Base-by-base conservation (phyloP, 2,888 invertebrate genomes). In the Drosophila mayaguana region DNA sequence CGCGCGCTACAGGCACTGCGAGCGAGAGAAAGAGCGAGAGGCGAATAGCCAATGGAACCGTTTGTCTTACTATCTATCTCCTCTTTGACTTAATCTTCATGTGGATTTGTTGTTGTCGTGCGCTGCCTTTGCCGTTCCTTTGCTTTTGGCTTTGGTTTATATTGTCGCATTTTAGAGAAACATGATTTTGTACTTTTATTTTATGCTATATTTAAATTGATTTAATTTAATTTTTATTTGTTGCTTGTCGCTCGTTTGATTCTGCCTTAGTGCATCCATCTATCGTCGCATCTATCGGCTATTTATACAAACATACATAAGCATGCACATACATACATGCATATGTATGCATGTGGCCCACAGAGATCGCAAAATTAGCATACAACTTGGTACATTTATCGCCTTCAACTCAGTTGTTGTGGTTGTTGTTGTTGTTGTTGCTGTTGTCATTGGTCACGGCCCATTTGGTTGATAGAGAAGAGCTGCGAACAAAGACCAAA, bases 151-250 rank as follows among this genome's bases (percentile, higher is more conserved):
- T 43, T 45, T 56, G 40, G 36, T 55, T 20, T 48, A 16, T 22
- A 51, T 72, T 75, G 63, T 71, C 71, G 67, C 71, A 78, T 83
- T 78, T 86, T 83, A 86, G 66, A 67, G 66, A 67, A 80, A 84
- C 84, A 84, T 75, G 88, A 84, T 81, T 84, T 84, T 84, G 88
- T 88, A 89, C 83, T 83, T 73, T 79, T 76, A 76, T 85, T 79
- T 80, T 55, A 80, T 83, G 75, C 78, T 73, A 86, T 81, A 87
- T 84, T 84, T 56, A 88, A 84, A 84, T 84, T 78, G 75, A 80
- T 83, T 80, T 75, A 62, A 75, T 84, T 85, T 84, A 80, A 75
- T 88, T 84, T 73, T 71, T 59, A 67, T 75, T 72, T 72, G 60
- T 63, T 46, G 62, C 61, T 55, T 55, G 70, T 66, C 48, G 53